Base-by-base conservation (phyloP, 2,888 invertebrate species). In the Ametastegia equiseti region DNA sequence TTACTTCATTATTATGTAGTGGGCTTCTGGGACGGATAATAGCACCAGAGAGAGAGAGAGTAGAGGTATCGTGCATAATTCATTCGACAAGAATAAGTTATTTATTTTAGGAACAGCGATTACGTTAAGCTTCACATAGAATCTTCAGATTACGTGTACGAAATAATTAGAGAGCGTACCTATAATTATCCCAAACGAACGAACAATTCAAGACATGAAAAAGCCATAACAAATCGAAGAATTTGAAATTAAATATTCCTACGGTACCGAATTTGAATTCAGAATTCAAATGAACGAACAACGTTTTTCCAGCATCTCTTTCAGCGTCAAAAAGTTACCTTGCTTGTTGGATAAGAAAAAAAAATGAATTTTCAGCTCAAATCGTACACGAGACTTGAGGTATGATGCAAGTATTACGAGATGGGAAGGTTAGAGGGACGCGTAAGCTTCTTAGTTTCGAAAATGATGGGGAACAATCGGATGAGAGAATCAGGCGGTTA, bases 401-500 rank as follows among this genome's bases (percentile, higher is more conserved):
- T n/a, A 54, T 50, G 47, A 33, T 50, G 6, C 19, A 71, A 27
- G 27, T 19, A 71, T 30, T 27, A 71, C 3, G 63, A 33, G 23
- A 54, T 19, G 54, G 54, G 54, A 54, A 19, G 54, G 54, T 54
- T 54, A 11, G 33, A 50, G 54, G 54, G 54, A 19, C 36, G 50
- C 73, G 23, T 75, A 54, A 75, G 50, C 73, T 75, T 54, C 54
- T 50, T 50, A 54, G 50, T 75, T 54, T 36, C 13, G 54, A 33
- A 50, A 50, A 75, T 75, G 42, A 54, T 75, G 13, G 3, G 33
- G 19, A 50, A 50, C 50, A 19, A 50, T 50, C 19, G 50, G 73
- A 75, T 54, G 11, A 75, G n/a, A 75, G 47, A 45, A 45, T 71
- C 45, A 71, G 27, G 45, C 15, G 45, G 45, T n/a, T 71, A 11